Base-by-base conservation (phyloP, 2,113 vertebrate genomes). In the Alligator mississippiensis region DNA sequence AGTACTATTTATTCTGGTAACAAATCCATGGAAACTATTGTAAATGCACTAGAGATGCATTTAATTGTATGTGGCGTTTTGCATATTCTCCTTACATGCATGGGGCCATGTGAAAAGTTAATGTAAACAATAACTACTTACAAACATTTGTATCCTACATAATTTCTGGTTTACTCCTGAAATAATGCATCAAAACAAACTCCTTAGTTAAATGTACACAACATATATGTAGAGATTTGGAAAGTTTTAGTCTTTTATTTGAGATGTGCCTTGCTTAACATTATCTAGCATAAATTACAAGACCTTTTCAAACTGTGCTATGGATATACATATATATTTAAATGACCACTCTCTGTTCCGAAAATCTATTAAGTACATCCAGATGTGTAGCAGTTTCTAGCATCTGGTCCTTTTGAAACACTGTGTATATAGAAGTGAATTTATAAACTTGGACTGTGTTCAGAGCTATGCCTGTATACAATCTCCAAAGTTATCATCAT, bases 11-110 rank as follows among this genome's bases (percentile, higher is more conserved):
- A 0, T 17, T 80, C 18, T 70, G 22, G 84, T 85, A 62, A 19
- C 82, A 60, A 90, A 62, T 30, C 74, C 93, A 80, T 80, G 91
- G 92, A 94, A 95, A 92, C 25, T 34, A 3, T 9, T 63, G 47
- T 84, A 92, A 88, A 89, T 34, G 47, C 9, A 93, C 81, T 3
- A 54, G 68, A 90, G 66, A 59, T 77, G 84, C 85, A 54, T 88
- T 95, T 89, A 89, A 84, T 79, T 64, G 70, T 7, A 60, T 10
- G 19, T 58, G 22, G 5, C 27, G 3, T 80, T 92, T 90, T 82
- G 38, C 81, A 30, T 16, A 61, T 83, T 82, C 79, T 79, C 89
- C 90, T 93, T 86, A 86, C 70, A 68, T 89, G 80, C 55, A 72
- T 18, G 2, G 16, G 55, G 2, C 79, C 27, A 63, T 16, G 47